Conservation (phyloP, 2,797 vertebrate genomes). For the Microctenopoma lineatum region DNA sequence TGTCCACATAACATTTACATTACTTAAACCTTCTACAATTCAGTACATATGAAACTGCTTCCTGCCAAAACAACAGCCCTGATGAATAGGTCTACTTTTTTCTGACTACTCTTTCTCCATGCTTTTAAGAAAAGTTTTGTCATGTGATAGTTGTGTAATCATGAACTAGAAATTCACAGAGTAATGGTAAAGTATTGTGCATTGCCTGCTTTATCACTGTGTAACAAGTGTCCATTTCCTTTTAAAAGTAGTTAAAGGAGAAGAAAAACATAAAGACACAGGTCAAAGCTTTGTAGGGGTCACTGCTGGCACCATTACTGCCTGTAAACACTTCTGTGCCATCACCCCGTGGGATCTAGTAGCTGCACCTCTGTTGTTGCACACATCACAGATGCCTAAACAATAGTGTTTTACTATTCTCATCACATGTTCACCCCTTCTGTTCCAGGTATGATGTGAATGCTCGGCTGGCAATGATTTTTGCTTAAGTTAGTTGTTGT, state of each 20-base stretch:
- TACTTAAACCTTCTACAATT: neutral
- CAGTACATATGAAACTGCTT: neutral
- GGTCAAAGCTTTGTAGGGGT: neutral
- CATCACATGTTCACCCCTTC: neutral
- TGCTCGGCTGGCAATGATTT: neutral
- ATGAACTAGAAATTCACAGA: no score
- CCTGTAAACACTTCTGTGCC: conserved; percentile 6
- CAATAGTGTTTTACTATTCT: neutral
- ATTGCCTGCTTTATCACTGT: neutral
- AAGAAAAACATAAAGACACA: conserved; percentile 8
- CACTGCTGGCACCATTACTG: neutral
- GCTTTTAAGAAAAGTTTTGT: neutral
- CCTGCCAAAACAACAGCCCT: neutral
- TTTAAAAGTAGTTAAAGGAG: neutral
- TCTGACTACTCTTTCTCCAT: neutral
- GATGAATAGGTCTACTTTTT: no score
- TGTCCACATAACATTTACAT: neutral
- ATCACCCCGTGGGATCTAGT: neutral
- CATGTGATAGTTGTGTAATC: neutral
- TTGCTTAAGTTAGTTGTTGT: neutral
- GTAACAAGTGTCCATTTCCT: neutral
- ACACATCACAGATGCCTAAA: conserved; percentile 5
- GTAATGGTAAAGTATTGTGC: no score
- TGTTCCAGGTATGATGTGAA: neutral
- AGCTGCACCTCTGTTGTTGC: neutral